These are phyloP conservation scores for Thyatira batis DNA, from an alignment of 2,888 invertebrate species.

Conservation along the genomic window DNA sequence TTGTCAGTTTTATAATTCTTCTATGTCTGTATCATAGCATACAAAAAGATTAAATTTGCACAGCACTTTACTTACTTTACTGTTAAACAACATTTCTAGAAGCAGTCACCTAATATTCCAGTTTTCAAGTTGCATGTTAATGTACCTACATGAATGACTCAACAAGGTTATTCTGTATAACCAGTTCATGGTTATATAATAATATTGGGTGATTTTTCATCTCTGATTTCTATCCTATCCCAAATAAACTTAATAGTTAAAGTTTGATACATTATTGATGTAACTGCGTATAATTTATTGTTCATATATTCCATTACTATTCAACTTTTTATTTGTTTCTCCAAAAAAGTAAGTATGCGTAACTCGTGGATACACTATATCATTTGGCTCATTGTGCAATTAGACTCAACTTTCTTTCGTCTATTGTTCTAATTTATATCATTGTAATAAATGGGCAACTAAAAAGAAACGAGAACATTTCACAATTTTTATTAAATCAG, in stretches of 20 bases:
- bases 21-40: too few species aligned
- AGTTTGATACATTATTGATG: neutral
- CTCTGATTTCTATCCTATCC: neutral
- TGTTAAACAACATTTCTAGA: too few species aligned
- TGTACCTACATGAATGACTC: neutral
- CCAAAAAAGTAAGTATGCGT: too few species aligned
- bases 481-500: constrained; percentile 73
- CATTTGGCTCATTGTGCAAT: constrained; percentile 4
- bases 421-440: neutral
- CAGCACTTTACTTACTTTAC: too few species aligned
- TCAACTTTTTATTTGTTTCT: neutral
- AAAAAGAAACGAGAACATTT: constrained; percentile 45
- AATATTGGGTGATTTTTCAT: neutral
- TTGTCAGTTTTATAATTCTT: too few species aligned
- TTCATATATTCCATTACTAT: neutral
- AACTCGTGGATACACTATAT: neutral
- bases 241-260: neutral
- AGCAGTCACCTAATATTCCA: too few species aligned
- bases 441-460: constrained; percentile 12
- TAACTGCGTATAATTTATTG: neutral
- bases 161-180: neutral
- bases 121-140: too few species aligned
- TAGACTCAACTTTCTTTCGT: constrained; percentile 1
- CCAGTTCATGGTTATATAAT: neutral
- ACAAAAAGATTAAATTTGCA: too few species aligned